These are phyloP conservation scores for Colaptes auratus DNA, from an alignment of 2,113 vertebrate species.

Conservation along the genomic window DNA sequence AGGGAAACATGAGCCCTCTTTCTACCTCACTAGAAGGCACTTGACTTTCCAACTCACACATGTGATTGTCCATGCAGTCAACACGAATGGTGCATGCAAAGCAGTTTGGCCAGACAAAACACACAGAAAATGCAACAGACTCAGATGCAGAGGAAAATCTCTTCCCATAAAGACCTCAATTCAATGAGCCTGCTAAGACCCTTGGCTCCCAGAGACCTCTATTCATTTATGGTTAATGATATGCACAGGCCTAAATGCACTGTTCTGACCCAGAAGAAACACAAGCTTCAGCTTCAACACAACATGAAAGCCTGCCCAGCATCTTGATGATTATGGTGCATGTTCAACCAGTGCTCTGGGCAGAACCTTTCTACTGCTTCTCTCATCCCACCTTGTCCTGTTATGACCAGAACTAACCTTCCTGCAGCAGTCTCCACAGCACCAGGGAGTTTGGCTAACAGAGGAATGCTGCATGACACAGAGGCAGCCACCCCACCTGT, in stretches of 20 bases:
- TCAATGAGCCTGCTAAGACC: neutral
- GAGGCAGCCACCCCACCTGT: neutral
- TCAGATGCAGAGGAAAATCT: neutral
- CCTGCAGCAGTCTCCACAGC: neutral
- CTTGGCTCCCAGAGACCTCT: neutral
- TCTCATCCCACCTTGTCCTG: neutral
- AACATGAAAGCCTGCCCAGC: neutral
- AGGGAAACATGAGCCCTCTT: neutral
- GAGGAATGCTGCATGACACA: neutral
- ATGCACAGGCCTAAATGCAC: neutral
- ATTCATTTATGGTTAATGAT: neutral
- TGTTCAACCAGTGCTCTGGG: neutral
- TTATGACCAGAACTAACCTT: neutral
- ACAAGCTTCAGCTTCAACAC: neutral
- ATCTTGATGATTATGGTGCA: neutral
- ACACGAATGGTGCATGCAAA: slow-evolving; percentile 59
- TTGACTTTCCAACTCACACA: slow-evolving; percentile 12
- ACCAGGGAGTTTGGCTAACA: neutral
- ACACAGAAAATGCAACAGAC: slow-evolving; percentile 26
- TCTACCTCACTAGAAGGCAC: neutral
- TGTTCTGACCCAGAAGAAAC: neutral
- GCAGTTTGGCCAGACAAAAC: slow-evolving; percentile 49
- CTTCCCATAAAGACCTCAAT: neutral
- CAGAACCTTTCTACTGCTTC: neutral
- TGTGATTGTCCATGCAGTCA: slow-evolving; percentile 19